Evolutionary conservation across 2,797 vertebrate species (phyloP).

Genomic region (Pachyuromys duprasi): DNA sequence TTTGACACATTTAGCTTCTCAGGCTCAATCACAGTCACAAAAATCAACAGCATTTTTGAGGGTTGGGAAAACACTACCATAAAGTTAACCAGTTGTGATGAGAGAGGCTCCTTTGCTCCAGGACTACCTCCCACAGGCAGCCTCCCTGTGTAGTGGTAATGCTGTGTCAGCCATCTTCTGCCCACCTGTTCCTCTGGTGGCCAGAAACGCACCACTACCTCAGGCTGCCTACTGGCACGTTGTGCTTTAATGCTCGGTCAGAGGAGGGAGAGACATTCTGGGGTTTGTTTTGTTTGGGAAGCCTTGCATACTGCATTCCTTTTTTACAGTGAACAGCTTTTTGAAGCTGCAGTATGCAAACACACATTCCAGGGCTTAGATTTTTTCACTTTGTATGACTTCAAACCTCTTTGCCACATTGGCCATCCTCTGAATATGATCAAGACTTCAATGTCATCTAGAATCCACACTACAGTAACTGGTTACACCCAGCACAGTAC

Average conservation of each 20-base stretch:
- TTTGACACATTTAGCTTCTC: slow-evolving; percentile 16
- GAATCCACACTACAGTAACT: not conserved
- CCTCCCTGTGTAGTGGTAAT: not conserved
- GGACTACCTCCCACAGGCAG: not conserved
- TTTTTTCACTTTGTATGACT: not conserved
- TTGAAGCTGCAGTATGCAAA: not conserved
- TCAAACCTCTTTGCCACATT: not conserved
- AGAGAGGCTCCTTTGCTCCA: slow-evolving; percentile 10
- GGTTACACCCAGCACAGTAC: not conserved
- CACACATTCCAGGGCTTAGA: not conserved
- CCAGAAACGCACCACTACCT: not conserved
- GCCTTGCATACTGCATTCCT: not conserved
- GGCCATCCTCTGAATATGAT: slow-evolving; percentile 23
- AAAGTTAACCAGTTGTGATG: slow-evolving; percentile 1
- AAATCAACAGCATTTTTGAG: not conserved
- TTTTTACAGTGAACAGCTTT: slow-evolving; percentile 40
- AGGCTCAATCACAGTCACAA: not conserved
- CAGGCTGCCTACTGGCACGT: not conserved
- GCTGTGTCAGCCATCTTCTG: not conserved
- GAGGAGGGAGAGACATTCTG: not conserved
- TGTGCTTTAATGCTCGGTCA: not conserved
- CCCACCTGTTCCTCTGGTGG: not conserved
- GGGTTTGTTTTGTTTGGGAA: not conserved
- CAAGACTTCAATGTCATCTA: slow-evolving; percentile 4
- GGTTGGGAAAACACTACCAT: not conserved